phyloP scores from a whole-genome alignment of 2,888 invertebrate genomes.

The Volucella inflata region DNA sequence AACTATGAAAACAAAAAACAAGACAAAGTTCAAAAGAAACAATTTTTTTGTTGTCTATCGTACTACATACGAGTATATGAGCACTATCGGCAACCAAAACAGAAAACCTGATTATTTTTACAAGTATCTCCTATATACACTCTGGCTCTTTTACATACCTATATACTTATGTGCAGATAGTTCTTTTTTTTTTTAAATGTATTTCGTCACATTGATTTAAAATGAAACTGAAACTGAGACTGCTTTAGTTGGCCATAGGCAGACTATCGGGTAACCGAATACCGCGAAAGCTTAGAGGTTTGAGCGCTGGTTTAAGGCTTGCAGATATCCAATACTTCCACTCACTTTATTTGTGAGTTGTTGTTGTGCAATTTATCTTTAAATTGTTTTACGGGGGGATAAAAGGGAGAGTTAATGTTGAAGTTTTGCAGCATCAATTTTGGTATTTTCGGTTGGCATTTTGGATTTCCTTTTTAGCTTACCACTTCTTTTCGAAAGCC shows the following conservation, averaged over 20 bases:
- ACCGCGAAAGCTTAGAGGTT: slow-evolving; percentile 33
- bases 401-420: background rate
- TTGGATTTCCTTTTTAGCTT: slow-evolving; percentile 5
- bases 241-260: slow-evolving; percentile 23
- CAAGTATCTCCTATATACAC: too few species aligned
- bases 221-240: slow-evolving; percentile 44
- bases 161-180: slow-evolving; percentile 23
- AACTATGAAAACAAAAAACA: slow-evolving; percentile 22
- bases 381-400: background rate
- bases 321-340: slow-evolving; percentile 46
- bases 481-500: background rate
- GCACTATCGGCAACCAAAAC: background rate
- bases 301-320: slow-evolving; percentile 20
- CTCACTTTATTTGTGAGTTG: background rate
- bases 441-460: slow-evolving; percentile 14
- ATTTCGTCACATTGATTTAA: slow-evolving; percentile 49
- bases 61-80: background rate
- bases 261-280: slow-evolving; percentile 14
- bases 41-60: background rate
- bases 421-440: slow-evolving; percentile 4
- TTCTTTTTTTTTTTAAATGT: slow-evolving; percentile 21
- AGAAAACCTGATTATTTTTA: slow-evolving; percentile 56
- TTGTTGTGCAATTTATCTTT: slow-evolving; percentile 51
- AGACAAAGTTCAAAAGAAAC: slow-evolving; percentile 55
- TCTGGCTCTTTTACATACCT: background rate